Conservation (phyloP, 2,888 invertebrate species). For the Celastrina argiolus region DNA sequence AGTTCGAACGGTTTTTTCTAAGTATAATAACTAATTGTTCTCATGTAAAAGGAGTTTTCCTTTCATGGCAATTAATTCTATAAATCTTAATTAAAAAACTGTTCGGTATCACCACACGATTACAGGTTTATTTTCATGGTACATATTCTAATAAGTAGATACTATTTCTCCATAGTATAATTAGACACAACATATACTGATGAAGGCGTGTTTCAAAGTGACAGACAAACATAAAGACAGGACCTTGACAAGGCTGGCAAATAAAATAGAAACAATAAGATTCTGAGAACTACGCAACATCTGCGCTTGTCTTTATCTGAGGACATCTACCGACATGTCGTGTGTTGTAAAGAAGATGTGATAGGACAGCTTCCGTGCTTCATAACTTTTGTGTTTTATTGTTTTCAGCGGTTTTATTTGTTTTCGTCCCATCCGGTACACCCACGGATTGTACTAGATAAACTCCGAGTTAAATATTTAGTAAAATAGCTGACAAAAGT, state of each 20-base stretch:
- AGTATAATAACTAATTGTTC: too few species aligned
- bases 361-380: conserved; percentile 41
- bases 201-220: conserved; percentile 26
- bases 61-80: too few species aligned
- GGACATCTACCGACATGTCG: conserved; percentile 45
- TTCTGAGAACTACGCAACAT: conserved; percentile 56
- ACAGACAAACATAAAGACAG: conserved; percentile 26
- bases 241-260: conserved; percentile 54
- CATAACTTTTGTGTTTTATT: conserved; percentile 32
- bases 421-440: not conserved
- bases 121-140: too few species aligned
- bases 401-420: not conserved
- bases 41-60: too few species aligned
- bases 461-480: too few species aligned
- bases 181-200: not conserved
- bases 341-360: conserved; percentile 31
- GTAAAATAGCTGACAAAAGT: too few species aligned
- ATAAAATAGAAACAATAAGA: conserved; percentile 52
- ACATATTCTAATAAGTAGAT: too few species aligned
- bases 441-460: not conserved
- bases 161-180: not conserved
- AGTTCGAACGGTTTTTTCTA: too few species aligned
- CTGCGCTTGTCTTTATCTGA: conserved; percentile 63
- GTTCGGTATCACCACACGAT: too few species aligned
- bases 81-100: too few species aligned